Evolutionary conservation across 2,113 vertebrate species (phyloP), one percentile per base, ranked within the genome.

Genomic region (Rhinichthys klamathensis): DNA sequence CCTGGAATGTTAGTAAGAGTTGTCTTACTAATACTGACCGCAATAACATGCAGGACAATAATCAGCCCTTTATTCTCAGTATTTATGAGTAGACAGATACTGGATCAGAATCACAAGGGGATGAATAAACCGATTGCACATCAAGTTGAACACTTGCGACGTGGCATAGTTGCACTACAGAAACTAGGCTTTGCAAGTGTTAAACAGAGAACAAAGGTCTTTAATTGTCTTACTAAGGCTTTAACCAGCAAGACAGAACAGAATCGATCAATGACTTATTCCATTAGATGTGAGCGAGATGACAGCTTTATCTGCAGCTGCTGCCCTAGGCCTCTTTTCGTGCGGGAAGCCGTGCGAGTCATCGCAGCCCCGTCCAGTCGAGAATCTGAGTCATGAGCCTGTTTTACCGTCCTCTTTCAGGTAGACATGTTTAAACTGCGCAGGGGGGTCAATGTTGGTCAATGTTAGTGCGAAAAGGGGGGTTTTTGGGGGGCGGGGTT

Each of bases 301-400:
- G 74, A 83, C 16, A 32, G 67, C n/a, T 69, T 81, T 84, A 75
- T 81, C 69, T 35, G n/a, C 27, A 9, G 25, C 74, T 72, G 38
- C 74, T 87, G 54, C 82, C 7, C 65, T 38, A 82, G 67, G 49
- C 23, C 44, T 79, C n/a, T 81, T 61, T 75, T 63, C 49, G 87
- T 72, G 12, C 46, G 32, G 73, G 18, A 23, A 78, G 18, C 16
- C n/a, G 25, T 67, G 44, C 75, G 46, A 91, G 91, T 92, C 91
- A 92, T 90, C 74, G 54, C 82, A 91, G 90, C 90, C 87, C 63
- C 54, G 74, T 54, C 73, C 15, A 61, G 67, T 63, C 61, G 61
- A 18, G 75, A 77, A 65, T 86, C 87, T 93, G 91, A 93, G 84
- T 93, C 92, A 94, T 85, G 84, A 73, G 86, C 69, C 87, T 77